These are phyloP conservation scores for Cosmorhoe ocellata DNA, from an alignment of 2,888 invertebrate species.

Conservation along the genomic window DNA sequence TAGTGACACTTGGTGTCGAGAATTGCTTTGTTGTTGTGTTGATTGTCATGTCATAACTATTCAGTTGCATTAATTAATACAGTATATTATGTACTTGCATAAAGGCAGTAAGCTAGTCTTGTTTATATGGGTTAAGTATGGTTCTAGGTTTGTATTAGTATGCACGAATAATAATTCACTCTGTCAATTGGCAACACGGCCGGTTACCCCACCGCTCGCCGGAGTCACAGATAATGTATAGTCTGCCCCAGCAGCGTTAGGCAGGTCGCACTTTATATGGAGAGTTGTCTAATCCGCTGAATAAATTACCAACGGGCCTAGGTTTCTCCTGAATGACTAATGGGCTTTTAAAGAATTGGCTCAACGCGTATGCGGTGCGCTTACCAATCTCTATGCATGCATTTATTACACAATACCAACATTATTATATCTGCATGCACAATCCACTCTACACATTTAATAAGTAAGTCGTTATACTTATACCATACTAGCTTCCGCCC, in stretches of 20 bases:
- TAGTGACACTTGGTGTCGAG: slow-evolving; percentile 5
- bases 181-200: slow-evolving; percentile 16
- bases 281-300: slow-evolving; percentile 71
- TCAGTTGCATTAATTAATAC: slow-evolving; percentile 16
- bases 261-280: slow-evolving; percentile 74
- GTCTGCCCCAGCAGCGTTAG: slow-evolving; percentile 39
- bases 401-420: slow-evolving; percentile 22
- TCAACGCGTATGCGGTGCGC: slow-evolving; percentile 51
- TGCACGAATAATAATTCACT: slow-evolving; percentile 19
- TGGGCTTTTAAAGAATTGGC: slow-evolving; percentile 68
- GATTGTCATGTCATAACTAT: slow-evolving; percentile 24
- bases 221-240: slow-evolving; percentile 12
- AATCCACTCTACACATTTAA: no score
- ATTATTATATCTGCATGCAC: no score
- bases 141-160: slow-evolving; percentile 10
- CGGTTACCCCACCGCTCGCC: slow-evolving; percentile 32
- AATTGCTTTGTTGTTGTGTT: slow-evolving; percentile 21
- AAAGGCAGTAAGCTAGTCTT: background rate
- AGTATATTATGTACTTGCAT: no score
- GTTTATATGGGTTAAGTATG: background rate
- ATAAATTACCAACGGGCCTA: slow-evolving; percentile 70
- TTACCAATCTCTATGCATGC: slow-evolving; percentile 55
- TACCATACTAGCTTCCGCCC: no score
- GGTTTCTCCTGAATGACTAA: slow-evolving; percentile 76
- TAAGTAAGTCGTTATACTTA: no score